phyloP scores from a whole-genome alignment of 2,888 invertebrate species.

The Brenthis daphne region DNA sequence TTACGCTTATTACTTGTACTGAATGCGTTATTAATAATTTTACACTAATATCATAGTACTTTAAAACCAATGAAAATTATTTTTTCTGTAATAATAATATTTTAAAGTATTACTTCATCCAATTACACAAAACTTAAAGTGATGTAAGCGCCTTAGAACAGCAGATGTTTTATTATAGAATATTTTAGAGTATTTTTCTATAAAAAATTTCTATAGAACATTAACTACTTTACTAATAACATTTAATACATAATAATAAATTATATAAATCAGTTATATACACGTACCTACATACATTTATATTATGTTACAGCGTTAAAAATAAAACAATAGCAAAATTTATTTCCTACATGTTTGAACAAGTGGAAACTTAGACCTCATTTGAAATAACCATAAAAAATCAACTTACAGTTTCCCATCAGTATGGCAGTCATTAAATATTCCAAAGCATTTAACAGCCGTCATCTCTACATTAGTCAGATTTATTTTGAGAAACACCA shows the following conservation, averaged over 20 bases:
- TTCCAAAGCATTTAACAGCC: slow-evolving; percentile 54
- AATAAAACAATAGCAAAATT: neutral
- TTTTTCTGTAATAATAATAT: neutral
- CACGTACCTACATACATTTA: too few relatives aligned
- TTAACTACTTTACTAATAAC: neutral
- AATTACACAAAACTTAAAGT: neutral
- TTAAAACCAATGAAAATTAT: neutral
- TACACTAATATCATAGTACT: neutral
- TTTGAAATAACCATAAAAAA: slow-evolving; percentile 10
- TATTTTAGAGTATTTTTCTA: neutral
- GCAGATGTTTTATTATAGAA: slow-evolving; percentile 1
- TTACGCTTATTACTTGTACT: too few relatives aligned
- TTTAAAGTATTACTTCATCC: slow-evolving; percentile 7
- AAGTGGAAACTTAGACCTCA: slow-evolving; percentile 14
- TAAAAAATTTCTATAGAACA: neutral
- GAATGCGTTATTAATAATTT: too few relatives aligned
- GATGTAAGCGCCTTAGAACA: slow-evolving; percentile 5
- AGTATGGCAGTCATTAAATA: slow-evolving; percentile 64
- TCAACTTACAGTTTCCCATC: slow-evolving; percentile 78
- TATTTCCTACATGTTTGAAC: slow-evolving; percentile 26
- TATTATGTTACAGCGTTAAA: neutral
- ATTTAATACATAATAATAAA: neutral
- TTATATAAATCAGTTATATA: neutral
- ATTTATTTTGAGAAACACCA: slow-evolving; percentile 51
- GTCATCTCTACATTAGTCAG: slow-evolving; percentile 71